Percentiles rank a stretch among this genome's conserved stretches.
phyloP scores from a whole-genome alignment of 2,888 invertebrate species.

The Erebia ligea region DNA sequence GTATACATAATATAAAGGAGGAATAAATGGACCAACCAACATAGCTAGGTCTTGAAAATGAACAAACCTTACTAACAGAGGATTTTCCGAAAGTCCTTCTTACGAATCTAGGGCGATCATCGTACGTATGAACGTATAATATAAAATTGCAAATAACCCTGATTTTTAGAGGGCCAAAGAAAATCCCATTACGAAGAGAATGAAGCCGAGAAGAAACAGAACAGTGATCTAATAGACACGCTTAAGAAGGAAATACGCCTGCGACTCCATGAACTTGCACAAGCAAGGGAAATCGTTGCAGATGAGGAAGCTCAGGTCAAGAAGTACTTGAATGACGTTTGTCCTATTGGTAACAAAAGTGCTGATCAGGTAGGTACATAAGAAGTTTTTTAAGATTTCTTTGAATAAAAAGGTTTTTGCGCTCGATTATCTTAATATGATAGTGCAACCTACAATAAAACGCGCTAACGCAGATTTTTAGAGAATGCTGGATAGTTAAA shows the following conservation, averaged over 20 bases:
- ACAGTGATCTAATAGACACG: slow-evolving; percentile 86
- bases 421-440: too few species aligned
- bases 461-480: too few species aligned
- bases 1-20: too few species aligned
- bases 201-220: slow-evolving; percentile 88
- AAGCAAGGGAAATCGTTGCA: slow-evolving; percentile 77
- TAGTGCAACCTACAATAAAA: too few species aligned
- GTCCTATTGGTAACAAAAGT: slow-evolving; percentile 69
- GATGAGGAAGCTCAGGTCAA: slow-evolving; percentile 74
- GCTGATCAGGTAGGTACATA: slow-evolving; percentile 64
- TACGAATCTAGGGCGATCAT: too few species aligned
- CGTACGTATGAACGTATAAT: too few species aligned
- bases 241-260: slow-evolving; percentile 89
- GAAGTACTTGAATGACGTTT: slow-evolving; percentile 73
- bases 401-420: neutral
- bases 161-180: slow-evolving; percentile 89
- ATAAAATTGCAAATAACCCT: neutral
- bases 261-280: slow-evolving; percentile 83
- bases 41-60: too few species aligned
- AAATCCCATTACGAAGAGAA: slow-evolving; percentile 92
- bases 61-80: too few species aligned
- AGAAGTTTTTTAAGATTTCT: neutral
- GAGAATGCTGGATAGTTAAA: too few species aligned
- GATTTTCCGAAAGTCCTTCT: too few species aligned
- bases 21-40: too few species aligned